phyloP scores from a whole-genome alignment of 2,113 vertebrate genomes.

The Pelmatolapia mariae region DNA sequence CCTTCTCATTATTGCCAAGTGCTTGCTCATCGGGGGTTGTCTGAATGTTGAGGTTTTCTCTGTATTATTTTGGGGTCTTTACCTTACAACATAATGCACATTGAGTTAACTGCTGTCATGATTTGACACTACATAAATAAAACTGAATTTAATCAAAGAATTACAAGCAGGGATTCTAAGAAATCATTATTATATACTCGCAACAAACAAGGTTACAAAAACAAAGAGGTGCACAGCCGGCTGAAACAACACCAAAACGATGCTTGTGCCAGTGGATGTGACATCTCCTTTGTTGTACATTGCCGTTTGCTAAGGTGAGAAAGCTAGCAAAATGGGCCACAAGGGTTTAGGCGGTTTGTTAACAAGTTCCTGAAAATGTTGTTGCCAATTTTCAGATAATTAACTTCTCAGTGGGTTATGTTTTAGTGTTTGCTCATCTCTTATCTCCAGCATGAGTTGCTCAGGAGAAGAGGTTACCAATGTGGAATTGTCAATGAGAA shows the following conservation, averaged over 20 bases:
- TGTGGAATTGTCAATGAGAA: not conserved
- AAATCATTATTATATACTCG: not conserved
- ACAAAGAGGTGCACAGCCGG: not conserved
- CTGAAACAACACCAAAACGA: not conserved
- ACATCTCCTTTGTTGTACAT: not conserved
- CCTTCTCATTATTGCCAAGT: not conserved
- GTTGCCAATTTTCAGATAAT: not conserved
- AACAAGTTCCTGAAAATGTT: not conserved
- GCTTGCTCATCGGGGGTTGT: not conserved
- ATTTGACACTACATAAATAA: not conserved
- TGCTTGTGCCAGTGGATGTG: not conserved
- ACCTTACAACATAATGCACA: not conserved
- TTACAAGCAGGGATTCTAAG: not conserved
- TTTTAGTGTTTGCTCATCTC: not conserved
- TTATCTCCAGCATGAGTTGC: not conserved
- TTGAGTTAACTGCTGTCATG: not conserved
- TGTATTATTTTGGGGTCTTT: not conserved
- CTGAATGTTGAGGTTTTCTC: not conserved
- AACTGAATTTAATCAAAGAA: not conserved
- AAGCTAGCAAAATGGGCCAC: not conserved
- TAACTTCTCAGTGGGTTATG: not conserved
- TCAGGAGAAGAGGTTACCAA: not conserved
- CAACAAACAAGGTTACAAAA: not conserved
- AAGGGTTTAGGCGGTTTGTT: not conserved
- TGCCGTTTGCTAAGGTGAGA: not conserved